These are phyloP conservation scores for Heliconius sara DNA, from an alignment of 2,888 invertebrate genomes.

Conservation along the genomic window DNA sequence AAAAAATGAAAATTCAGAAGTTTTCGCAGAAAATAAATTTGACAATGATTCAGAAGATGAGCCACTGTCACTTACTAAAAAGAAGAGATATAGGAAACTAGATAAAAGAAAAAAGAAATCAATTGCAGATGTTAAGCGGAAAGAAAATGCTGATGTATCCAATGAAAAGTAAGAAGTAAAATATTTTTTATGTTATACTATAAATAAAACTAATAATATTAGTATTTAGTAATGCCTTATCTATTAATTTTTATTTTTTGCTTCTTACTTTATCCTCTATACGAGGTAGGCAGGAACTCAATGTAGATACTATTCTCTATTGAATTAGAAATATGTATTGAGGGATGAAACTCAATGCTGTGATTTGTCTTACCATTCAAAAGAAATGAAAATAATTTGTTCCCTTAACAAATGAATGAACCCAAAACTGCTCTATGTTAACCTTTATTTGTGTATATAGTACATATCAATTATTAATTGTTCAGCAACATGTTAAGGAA, in stretches of 20 bases:
- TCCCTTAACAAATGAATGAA: too few relatives aligned
- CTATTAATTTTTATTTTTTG: background rate
- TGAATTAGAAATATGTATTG: background rate
- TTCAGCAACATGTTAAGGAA: background rate
- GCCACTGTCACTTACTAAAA: constrained; percentile 68
- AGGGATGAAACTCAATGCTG: background rate
- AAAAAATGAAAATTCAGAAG: constrained; percentile 50
- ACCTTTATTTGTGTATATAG: too few relatives aligned
- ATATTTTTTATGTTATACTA: background rate
- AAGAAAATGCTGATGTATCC: constrained; percentile 50
- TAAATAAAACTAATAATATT: background rate
- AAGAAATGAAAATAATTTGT: background rate
- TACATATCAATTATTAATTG: too few relatives aligned
- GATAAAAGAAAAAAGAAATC: constrained; percentile 69
- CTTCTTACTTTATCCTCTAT: background rate
- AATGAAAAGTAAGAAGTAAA: constrained; percentile 52
- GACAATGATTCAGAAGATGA: constrained; percentile 69
- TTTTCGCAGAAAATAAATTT: constrained; percentile 43
- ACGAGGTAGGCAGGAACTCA: too few relatives aligned
- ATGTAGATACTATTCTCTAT: too few relatives aligned
- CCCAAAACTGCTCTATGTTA: too few relatives aligned
- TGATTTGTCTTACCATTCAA: background rate
- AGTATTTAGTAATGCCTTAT: background rate
- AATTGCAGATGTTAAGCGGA: constrained; percentile 53
- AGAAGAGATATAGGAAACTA: constrained; percentile 62